Percentiles rank a stretch among this genome's conserved stretches.
phyloP scores from a whole-genome alignment of 2,113 vertebrate genomes.

The Python bivittatus region DNA sequence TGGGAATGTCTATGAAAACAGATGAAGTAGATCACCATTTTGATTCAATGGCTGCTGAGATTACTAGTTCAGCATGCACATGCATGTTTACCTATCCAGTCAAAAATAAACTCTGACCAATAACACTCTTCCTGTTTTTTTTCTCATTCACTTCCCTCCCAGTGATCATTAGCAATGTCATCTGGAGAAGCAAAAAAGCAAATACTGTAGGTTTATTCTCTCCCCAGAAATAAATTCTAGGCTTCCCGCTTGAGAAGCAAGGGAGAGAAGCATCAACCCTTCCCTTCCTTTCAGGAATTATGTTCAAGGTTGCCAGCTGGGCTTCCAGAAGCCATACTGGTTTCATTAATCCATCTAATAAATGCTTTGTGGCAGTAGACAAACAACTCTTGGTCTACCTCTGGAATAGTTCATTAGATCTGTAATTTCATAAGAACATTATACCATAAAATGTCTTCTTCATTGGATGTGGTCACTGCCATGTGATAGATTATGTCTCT shows the following conservation, averaged over 20 bases:
- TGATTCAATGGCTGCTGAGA: not conserved
- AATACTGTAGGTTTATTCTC: not conserved
- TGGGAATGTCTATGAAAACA: not conserved
- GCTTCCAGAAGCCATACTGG: not conserved
- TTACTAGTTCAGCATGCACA: not conserved
- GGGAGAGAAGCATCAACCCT: not conserved
- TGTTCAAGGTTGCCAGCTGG: not conserved
- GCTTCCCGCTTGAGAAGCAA: not conserved
- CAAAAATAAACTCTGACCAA: not conserved
- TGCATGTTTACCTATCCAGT: not conserved
- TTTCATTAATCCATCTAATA: not conserved
- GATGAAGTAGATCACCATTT: not conserved
- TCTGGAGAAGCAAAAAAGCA: not conserved
- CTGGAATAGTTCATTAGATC: not conserved
- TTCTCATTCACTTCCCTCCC: not conserved
- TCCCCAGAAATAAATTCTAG: not conserved
- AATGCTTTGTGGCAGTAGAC: not conserved
- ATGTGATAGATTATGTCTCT: not conserved
- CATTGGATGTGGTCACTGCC: not conserved
- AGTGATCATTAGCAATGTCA: not conserved
- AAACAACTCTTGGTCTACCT: not conserved
- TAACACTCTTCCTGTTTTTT: not conserved
- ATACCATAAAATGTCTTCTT: not conserved
- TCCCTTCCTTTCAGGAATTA: not conserved
- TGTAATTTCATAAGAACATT: not conserved